Conservation (phyloP, 2,888 invertebrate species). For the Latrodectus hesperus region DNA sequence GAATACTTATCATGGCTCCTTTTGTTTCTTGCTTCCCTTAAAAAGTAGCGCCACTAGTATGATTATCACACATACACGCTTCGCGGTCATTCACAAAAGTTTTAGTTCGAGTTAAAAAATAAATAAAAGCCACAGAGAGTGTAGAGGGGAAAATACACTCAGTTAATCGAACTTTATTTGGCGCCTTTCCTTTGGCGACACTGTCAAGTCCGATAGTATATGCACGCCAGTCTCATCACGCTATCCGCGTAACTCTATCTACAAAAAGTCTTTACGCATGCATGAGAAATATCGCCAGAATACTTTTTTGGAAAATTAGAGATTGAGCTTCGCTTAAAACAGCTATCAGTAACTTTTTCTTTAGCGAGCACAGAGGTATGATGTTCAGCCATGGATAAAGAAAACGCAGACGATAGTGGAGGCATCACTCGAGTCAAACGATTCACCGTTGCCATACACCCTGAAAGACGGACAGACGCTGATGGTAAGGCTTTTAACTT, state of each 20-base stretch:
- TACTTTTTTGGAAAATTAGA: conserved; percentile 36
- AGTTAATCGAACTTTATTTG: conserved; percentile 54
- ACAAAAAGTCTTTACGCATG: conserved; percentile 32
- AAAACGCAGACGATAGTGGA: conserved; percentile 49
- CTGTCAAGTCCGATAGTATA: conserved; percentile 9
- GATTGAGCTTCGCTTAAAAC: conserved; percentile 18
- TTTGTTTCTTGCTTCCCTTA: too few relatives aligned
- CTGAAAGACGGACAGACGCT: conserved; percentile 42
- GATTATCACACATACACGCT: too few relatives aligned
- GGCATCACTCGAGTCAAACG: conserved; percentile 58
- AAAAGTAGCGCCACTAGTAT: too few relatives aligned
- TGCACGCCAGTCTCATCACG: conserved; percentile 37
- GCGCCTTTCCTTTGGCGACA: conserved; percentile 58
- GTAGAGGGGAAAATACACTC: neutral
- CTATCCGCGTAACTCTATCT: conserved; percentile 34
- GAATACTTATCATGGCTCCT: too few relatives aligned
- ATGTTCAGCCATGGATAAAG: conserved; percentile 54
- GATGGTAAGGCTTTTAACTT: conserved; percentile 39
- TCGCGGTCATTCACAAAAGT: neutral
- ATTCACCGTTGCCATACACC: conserved; percentile 66
- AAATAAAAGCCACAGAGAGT: neutral
- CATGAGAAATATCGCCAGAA: conserved; percentile 57
- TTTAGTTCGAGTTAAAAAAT: neutral
- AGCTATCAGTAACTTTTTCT: conserved; percentile 37
- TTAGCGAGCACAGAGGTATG: conserved; percentile 8